Percentiles rank a stretch among this genome's conserved stretches.
phyloP scores from a whole-genome alignment of 2,888 invertebrate genomes.

The Digitonthophagus gazella region DNA sequence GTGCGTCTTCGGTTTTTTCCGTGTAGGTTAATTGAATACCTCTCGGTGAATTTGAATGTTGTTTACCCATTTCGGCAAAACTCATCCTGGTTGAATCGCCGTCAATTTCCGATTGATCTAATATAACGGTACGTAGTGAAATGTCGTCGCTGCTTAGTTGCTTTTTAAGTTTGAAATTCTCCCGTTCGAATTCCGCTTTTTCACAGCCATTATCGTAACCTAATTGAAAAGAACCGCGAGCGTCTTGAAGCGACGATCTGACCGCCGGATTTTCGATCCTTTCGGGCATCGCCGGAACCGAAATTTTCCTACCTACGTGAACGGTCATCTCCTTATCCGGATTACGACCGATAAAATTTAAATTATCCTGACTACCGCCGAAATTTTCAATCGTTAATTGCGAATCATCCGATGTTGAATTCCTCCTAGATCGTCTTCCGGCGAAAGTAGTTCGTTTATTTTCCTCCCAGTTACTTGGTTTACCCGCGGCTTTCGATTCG shows the following conservation, averaged over 20 bases:
- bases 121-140: conserved; percentile 48
- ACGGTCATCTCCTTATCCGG: conserved; percentile 71
- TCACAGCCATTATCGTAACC: conserved; percentile 64
- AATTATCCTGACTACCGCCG: conserved; percentile 86
- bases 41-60: conserved; percentile 9
- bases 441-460: conserved; percentile 70
- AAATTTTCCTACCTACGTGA: conserved; percentile 55
- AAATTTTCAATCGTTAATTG: conserved; percentile 91
- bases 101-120: conserved; percentile 55
- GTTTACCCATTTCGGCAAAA: conserved; percentile 67
- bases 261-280: conserved; percentile 56
- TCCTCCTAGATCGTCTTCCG: conserved; percentile 79
- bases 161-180: conserved; percentile 54
- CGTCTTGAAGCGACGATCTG: conserved; percentile 74
- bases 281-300: conserved; percentile 53
- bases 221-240: conserved; percentile 66
- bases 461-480: conserved; percentile 84
- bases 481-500: conserved; percentile 68
- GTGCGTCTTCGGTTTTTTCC: conserved; percentile 53
- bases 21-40: conserved; percentile 58
- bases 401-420: conserved; percentile 82
- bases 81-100: conserved; percentile 60
- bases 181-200: conserved; percentile 61
- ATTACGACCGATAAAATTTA: conserved; percentile 80
- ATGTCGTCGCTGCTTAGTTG: conserved; percentile 63